Evolutionary conservation across 2,797 vertebrate genomes (phyloP), one percentile per base, ranked within the genome.

Genomic region (Tamandua tetradactyla): DNA sequence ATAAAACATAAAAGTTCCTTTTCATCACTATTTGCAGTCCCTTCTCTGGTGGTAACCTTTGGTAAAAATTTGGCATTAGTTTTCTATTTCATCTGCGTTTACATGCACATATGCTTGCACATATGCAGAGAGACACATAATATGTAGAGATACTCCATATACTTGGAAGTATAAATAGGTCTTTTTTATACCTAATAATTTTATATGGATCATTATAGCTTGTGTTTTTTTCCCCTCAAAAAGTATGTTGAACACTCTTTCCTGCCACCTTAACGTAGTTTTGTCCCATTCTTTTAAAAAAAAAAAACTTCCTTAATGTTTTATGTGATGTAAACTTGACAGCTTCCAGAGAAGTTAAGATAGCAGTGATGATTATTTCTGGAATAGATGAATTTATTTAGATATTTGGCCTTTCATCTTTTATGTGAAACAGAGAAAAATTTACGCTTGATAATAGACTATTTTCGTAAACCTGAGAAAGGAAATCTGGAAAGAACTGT

Each of bases 331-430:
- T 55, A 69, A 74, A 74, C 32, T 47, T 68, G 44, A 91, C 37
- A 91, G 12, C 37, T 81, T 85, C n/a, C n/a, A 92, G 44, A 14
- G 55, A 91, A 18, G 7, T 84, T 91, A 93, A 86, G 37, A 23
- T 85, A 84, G 35, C 82, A 44, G 55, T 95, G 61, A 81, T 62
- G 62, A 35, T 93, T 87, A 86, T 93, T 97, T 95, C 47, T 80
- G 37, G 23, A 72, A 64, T 89, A 91, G 93, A 69, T 12, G 23
- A 82, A 80, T 82, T 17, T 52, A 30, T 84, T 91, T 93, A 89
- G 66, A 52, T 91, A 61, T 12, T 3, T 93, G 59, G 6, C n/a
- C 42, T 23, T 87, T 93, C 61, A 66, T 83, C 37, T 93, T 96
- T 85, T n/a, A n/a, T n/a, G n/a, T 71, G 68, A 94, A 93, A 22